A percentile compares a stretch with the other conserved stretches of the same genome.
phyloP scores from a whole-genome alignment of 1,140 invertebrate genomes.

The Drosophila parabipectinata region DNA sequence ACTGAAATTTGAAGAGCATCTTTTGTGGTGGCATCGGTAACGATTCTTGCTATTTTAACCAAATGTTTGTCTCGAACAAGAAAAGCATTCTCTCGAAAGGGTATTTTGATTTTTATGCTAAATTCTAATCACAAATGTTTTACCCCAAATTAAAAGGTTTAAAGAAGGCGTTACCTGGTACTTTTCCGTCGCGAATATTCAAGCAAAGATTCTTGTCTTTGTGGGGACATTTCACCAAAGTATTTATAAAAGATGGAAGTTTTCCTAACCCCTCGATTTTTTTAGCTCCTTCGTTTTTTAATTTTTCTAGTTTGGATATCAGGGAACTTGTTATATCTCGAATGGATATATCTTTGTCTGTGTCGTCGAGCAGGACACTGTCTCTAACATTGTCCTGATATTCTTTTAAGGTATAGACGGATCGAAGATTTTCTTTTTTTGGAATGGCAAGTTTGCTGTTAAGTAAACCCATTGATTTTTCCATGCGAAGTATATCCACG shows the following conservation, averaged over 20 bases:
- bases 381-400: constrained; percentile 6
- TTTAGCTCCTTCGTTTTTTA: neutral
- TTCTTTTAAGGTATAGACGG: neutral
- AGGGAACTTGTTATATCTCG: neutral
- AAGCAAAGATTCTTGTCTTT: constrained; percentile 37
- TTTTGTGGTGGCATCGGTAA: constrained; percentile 68
- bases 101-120: constrained; percentile 59
- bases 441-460: constrained; percentile 37
- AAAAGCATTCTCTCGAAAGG: constrained; percentile 53
- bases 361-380: constrained; percentile 14
- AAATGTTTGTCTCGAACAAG: constrained; percentile 13
- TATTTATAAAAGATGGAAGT: constrained; percentile 9
- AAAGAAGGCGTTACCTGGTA: constrained; percentile 30
- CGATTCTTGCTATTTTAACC: constrained; percentile 53
- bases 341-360: neutral
- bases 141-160: neutral
- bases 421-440: neutral
- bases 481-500: constrained; percentile 35
- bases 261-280: constrained; percentile 22
- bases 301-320: neutral
- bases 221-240: constrained; percentile 31
- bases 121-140: constrained; percentile 27
- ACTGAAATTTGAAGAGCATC: constrained; percentile 63
- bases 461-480: constrained; percentile 8
- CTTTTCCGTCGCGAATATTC: constrained; percentile 42